Base-by-base conservation (phyloP, 1,140 invertebrate species). In the Steinernema feltiae region DNA sequence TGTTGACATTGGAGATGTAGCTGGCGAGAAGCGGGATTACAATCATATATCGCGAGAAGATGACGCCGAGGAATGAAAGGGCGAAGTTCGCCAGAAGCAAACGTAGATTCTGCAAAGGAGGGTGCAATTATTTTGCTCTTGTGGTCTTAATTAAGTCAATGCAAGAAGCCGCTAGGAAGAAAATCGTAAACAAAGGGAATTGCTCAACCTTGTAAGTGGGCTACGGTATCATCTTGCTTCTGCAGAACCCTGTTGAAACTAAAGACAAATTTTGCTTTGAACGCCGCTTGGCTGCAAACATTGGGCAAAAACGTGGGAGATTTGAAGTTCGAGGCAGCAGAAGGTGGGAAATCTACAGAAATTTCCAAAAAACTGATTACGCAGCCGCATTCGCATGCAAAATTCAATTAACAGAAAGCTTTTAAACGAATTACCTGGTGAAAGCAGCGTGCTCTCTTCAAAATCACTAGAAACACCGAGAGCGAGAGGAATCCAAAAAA, bases 401-500 rank as follows among this genome's bases (percentile, higher is more conserved):
- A n/a, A n/a, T n/a, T n/a, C n/a, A n/a, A n/a, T n/a, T n/a, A n/a
- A n/a, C n/a, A n/a, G n/a, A n/a, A n/a, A n/a, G n/a, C n/a, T n/a
- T n/a, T n/a, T n/a, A n/a, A n/a, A n/a, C n/a, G n/a, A 63, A 63
- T 63, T 63, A 63, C 53, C 53, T 63, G 53, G 24, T 63, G 53
- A 21, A 63, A 63, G 53, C 53, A 63, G 15, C 53, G 15, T 17
- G 53, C 12, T 27, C 53, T 15, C 53, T 63, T 63, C 12, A 63
- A 7, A 3, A 63, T 7, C 2, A 63, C 24, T 3, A 63, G 53
- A 21, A 63, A 63, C 3, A 63, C 24, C 7, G 53, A 15, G 24
- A 63, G 53, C 15, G 53, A 63, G 53, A 63, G 12, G 24, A 63
- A 7, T 15, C 12, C 53, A 12, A 27, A 3, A 21, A 63, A 63